Evolutionary conservation across 30 jellyfish, hydroid and myxozoan genomes (phyloP), one percentile per base, ranked within the genome.

Genomic region (Aurelia sp.): DNA sequence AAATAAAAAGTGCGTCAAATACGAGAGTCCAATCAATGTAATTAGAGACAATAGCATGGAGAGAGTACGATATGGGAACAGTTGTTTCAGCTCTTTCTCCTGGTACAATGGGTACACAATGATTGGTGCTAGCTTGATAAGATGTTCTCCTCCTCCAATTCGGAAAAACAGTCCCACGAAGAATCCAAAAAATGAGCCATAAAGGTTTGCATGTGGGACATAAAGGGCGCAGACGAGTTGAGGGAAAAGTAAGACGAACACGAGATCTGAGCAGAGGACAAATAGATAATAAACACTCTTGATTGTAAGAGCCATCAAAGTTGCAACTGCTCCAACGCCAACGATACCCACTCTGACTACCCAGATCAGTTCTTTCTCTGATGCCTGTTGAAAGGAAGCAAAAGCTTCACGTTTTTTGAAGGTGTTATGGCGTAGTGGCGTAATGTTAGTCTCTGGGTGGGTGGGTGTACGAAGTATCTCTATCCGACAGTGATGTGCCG

Each of bases 221-320:
- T 78, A 88, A 27, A 88, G 71, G n/a, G 96, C 96, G 24, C 88
- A 77, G 24, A 78, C 76, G 30, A 88, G 61, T 62, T 88, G 96
- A 0, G 96, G 96, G 77, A 88, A 78, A 53, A 88, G 88, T n/a
- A 88, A 24, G 73, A 78, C 91, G 83, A 77, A 88, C 19, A 88
- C 96, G 44, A 88, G 82, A 65, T 88, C 96, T 31, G 96, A 76
- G 79, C 96, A 88, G 68, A 88, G 88, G 67, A 89, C 91, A 80
- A 76, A 88, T 9, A 88, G 57, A 78, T 67, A 66, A 88, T 88
- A 88, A 61, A 88, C 79, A 52, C 90, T 73, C 40, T 88, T 72
- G 78, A 88, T 88, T 58, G 96, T 88, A 55, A 88, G 75, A 0
- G 96, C 96, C 96, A 88, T 88, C 3, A 82, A 48, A 57, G 96